A percentile compares a stretch with the other conserved stretches of the same genome.
Evolutionary conservation across 1,140 invertebrate genomes (phyloP).

Genomic region (Orchestia grillus): DNA sequence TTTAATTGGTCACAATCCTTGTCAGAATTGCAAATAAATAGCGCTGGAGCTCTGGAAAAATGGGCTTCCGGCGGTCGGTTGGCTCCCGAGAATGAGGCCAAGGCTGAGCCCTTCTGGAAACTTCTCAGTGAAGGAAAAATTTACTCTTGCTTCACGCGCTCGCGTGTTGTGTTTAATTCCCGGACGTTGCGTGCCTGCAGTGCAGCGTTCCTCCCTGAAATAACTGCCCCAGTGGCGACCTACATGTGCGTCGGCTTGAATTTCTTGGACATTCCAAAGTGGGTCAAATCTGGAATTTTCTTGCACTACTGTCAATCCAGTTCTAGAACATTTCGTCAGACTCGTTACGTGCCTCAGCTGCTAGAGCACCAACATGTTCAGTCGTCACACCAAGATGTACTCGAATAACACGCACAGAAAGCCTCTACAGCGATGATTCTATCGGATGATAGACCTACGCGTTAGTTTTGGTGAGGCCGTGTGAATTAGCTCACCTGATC

Average conservation of each 20-base stretch:
- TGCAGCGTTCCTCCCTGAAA: not conserved
- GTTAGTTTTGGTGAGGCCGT: too few species aligned
- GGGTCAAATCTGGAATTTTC: not conserved
- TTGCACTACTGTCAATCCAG: too few species aligned
- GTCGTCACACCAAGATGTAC: too few species aligned
- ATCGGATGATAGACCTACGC: too few species aligned
- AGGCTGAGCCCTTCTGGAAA: not conserved
- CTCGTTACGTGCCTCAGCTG: too few species aligned
- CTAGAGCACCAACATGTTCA: too few species aligned
- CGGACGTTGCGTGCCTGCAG: not conserved
- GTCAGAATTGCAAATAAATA: not conserved
- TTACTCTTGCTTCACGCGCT: not conserved
- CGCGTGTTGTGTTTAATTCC: not conserved
- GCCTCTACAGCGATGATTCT: too few species aligned
- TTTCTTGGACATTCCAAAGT: not conserved
- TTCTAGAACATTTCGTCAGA: too few species aligned
- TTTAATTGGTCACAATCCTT: constrained; percentile 9
- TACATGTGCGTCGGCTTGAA: not conserved
- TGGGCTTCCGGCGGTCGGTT: not conserved
- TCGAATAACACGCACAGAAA: too few species aligned
- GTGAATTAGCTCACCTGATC: too few species aligned
- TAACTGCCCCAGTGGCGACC: not conserved
- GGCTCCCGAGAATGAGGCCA: not conserved
- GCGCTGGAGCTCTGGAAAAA: not conserved
- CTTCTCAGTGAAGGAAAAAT: not conserved